Conservation (phyloP, 2,888 invertebrate genomes). For the Cephus rjabovi region DNA sequence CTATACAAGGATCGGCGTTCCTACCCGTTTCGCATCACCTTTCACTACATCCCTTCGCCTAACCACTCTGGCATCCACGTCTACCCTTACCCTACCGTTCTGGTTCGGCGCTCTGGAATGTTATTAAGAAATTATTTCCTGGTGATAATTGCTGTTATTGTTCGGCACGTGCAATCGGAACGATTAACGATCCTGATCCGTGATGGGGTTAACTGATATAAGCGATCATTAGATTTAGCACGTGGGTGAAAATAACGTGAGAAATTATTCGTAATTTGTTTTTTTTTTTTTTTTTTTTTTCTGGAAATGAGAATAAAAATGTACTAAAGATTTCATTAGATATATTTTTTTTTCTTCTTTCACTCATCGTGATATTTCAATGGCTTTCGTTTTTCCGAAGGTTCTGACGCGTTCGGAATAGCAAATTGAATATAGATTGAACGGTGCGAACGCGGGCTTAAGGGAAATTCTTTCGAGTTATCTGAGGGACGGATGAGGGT, state of each 20-base stretch:
- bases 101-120: conserved; percentile 14
- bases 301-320: background rate
- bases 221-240: background rate
- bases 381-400: background rate
- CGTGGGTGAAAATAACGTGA: background rate
- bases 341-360: background rate
- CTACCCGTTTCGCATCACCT: conserved; percentile 9
- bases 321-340: background rate
- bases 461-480: conserved; percentile 32
- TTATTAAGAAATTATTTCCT: conserved; percentile 17
- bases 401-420: background rate
- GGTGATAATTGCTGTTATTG: background rate
- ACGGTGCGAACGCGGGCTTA: conserved; percentile 21
- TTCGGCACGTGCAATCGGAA: background rate
- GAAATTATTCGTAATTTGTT: background rate
- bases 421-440: conserved; percentile 6
- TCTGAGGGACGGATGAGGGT: conserved; percentile 5
- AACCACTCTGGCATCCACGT: background rate
- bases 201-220: background rate
- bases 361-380: background rate
- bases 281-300: too few relatives aligned
- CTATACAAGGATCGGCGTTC: background rate
- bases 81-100: background rate
- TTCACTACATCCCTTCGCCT: conserved; percentile 3
- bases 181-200: background rate